Evolutionary conservation across 2,797 vertebrate species (phyloP).

Genomic region (Cossypha polioptera): DNA sequence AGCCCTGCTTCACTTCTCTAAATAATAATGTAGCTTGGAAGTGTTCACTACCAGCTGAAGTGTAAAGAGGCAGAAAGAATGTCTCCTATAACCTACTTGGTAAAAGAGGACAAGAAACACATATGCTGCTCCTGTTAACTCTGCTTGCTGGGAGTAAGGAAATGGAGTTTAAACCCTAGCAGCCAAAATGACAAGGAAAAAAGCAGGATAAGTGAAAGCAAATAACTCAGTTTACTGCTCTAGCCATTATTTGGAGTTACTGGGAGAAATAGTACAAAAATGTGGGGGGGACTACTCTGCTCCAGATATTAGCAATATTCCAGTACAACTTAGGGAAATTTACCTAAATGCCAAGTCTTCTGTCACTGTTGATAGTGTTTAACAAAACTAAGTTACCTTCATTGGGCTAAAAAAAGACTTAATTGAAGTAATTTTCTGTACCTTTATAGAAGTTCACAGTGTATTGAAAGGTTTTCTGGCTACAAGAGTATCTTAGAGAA

Average conservation of each 20-base stretch:
- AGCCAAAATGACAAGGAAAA: background rate
- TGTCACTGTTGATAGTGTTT: background rate
- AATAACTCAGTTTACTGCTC: background rate
- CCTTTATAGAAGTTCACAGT: background rate
- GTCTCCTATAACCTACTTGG: background rate
- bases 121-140: background rate
- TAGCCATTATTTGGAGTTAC: background rate
- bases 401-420: background rate
- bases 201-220: background rate
- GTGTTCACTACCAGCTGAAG: background rate
- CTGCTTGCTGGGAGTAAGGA: background rate
- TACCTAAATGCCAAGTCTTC: background rate
- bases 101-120: background rate
- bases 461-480: background rate
- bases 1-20: background rate
- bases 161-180: background rate
- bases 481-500: background rate
- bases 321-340: background rate
- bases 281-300: background rate
- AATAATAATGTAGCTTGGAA: background rate
- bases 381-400: background rate
- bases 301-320: background rate
- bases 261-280: background rate
- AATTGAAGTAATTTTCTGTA: background rate
- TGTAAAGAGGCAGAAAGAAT: background rate